Percentiles rank a stretch among this genome's conserved stretches.
Conservation (phyloP, 2,797 vertebrate species). For the Siniperca obscura region DNA sequence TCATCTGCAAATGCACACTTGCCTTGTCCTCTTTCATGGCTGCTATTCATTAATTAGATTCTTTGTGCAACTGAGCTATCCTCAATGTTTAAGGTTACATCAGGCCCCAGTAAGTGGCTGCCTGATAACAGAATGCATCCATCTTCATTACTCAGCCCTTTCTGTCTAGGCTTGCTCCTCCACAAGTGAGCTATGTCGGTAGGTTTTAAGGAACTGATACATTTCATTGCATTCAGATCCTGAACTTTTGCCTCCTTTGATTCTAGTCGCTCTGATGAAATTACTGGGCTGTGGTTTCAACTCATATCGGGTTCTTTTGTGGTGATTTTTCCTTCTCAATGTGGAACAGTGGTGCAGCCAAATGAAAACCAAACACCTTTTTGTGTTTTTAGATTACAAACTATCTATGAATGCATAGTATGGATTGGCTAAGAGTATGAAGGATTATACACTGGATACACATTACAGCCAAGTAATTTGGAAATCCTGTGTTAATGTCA, state of each 20-base stretch:
- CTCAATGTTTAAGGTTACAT: conserved; percentile 98
- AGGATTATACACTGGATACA: neutral
- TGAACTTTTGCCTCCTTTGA: conserved; percentile 94
- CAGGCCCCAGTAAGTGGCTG: conserved; percentile 95
- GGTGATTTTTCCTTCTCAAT: conserved; percentile 36
- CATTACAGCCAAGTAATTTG: conserved; percentile 12
- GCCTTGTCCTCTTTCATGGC: conserved; percentile 90
- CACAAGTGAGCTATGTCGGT: conserved; percentile 88
- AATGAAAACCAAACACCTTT: conserved; percentile 54
- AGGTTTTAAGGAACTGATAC: conserved; percentile 91
- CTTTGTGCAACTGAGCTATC: conserved; percentile 96
- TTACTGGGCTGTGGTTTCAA: conserved; percentile 87
- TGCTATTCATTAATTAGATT: conserved; percentile 97
- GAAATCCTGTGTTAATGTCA: conserved; percentile 4
- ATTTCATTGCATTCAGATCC: conserved; percentile 91
- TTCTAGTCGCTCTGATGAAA: conserved; percentile 91
- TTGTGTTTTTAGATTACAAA: conserved; percentile 19
- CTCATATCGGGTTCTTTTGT: conserved; percentile 75
- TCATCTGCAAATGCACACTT: conserved; percentile 93
- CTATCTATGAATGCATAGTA: neutral
- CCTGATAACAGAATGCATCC: conserved; percentile 97
- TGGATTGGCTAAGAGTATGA: neutral
- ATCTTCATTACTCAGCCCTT: conserved; percentile 96
- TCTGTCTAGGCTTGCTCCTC: conserved; percentile 91
- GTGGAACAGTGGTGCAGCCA: conserved; percentile 27